Conservation (phyloP, 2,888 invertebrate species). For the Tiphia femorata region DNA sequence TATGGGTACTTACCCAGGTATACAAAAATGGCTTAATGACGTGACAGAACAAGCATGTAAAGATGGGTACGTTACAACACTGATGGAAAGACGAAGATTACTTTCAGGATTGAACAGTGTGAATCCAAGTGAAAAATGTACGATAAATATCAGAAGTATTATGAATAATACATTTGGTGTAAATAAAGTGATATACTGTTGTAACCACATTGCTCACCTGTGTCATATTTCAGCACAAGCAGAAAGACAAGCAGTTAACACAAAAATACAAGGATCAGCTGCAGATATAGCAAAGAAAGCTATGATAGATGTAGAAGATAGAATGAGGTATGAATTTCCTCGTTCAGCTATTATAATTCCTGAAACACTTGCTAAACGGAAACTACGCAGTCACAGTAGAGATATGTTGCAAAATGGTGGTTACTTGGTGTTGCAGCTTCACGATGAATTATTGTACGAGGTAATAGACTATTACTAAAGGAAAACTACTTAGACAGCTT, state of each 20-base stretch:
- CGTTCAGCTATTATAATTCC: constrained; percentile 48
- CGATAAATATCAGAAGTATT: too few relatives aligned
- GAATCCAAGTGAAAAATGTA: constrained; percentile 75
- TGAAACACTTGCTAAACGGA: constrained; percentile 40
- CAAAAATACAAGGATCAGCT: constrained; percentile 96
- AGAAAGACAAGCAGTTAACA: constrained; percentile 96
- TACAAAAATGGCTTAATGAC: constrained; percentile 75
- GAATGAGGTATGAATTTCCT: constrained; percentile 70
- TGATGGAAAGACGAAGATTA: constrained; percentile 83
- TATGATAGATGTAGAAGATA: constrained; percentile 82
- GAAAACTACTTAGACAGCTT: not conserved
- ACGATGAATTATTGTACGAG: constrained; percentile 97
- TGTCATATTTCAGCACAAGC: constrained; percentile 74
- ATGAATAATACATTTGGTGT: too few relatives aligned
- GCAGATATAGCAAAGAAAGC: constrained; percentile 95
- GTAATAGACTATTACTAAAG: constrained; percentile 59
- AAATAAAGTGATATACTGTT: too few relatives aligned
- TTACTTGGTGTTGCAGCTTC: constrained; percentile 88
- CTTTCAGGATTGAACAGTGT: constrained; percentile 81
- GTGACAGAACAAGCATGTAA: constrained; percentile 76
- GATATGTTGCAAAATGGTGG: constrained; percentile 67
- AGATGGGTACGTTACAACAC: constrained; percentile 86
- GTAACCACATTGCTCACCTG: not conserved
- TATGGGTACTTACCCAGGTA: constrained; percentile 80
- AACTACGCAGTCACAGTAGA: constrained; percentile 47